Base-by-base conservation (phyloP, 2,888 invertebrate species). In the Melipona bicolor region DNA sequence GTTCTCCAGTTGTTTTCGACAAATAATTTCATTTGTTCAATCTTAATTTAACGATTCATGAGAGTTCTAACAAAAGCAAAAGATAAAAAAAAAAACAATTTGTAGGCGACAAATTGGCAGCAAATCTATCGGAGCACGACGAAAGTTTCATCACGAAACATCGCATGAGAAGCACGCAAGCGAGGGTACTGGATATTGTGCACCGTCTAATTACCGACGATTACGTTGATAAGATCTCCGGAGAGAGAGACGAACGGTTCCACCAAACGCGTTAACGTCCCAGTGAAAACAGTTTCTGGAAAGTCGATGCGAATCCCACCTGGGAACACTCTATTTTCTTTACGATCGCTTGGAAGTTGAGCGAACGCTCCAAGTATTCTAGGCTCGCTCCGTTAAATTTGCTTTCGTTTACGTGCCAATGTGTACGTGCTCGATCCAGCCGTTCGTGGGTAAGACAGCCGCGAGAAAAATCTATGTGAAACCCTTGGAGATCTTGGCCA, bases 191-290 rank as follows among this genome's bases (percentile, higher is more conserved):
- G 77, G 71, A 81, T 81, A 83, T 81, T 81, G 77, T 65, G 64
- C 72, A 50, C 52, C 64, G 69, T 83, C 83, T 81, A 83, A 83
- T 83, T 81, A 83, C 59, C 72, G 56, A 50, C 77, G 74, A 81
- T 77, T 82, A 81, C 70, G 15, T 6, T 75, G 81, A 75, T 71
- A 75, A 81, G 71, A 83, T 81, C 67, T 67, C 24, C 19, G 4
- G 27, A 11, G n/a, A 50, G n/a, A 50, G n/a, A 50, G 67, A 62
- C 77, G 65, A n/a, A 61, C 61, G 13, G 54, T 59, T 74, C 36
- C 65, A 71, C 5, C 13, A 61, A 43, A 72, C 65, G 70, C 65
- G 71, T 71, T 81, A 71, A 68, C 43, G 13, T 50, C 52, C 36
- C 19, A 9, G 27, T 27, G 61, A 62, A 65, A 70, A 27, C 78